phyloP scores from a whole-genome alignment of 1,140 invertebrate genomes.

The Stenopsyche tienmushanensis region DNA sequence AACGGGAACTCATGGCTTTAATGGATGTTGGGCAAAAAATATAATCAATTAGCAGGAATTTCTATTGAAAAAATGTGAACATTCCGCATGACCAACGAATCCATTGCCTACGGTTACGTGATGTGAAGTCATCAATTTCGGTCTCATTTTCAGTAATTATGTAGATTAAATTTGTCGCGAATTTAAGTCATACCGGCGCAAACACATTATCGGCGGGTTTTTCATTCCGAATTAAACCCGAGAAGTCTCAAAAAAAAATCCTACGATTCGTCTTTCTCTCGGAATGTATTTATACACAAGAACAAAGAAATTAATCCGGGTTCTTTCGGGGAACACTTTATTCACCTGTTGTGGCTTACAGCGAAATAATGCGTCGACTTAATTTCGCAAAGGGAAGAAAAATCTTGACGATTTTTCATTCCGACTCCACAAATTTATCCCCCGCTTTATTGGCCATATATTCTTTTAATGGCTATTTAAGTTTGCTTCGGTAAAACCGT shows the following conservation, averaged over 20 bases:
- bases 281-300: not conserved
- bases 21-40: too few relatives aligned
- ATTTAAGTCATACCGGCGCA: not conserved
- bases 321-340: not conserved
- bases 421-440: conserved; percentile 30
- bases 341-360: conserved; percentile 28
- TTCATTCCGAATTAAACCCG: not conserved
- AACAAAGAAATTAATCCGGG: not conserved
- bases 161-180: not conserved
- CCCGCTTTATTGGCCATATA: conserved; percentile 36
- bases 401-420: conserved; percentile 28
- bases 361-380: conserved; percentile 26
- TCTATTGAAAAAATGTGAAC: too few relatives aligned
- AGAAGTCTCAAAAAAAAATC: not conserved
- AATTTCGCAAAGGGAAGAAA: conserved; percentile 12
- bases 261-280: not conserved
- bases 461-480: conserved; percentile 32
- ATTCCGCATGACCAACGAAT: too few relatives aligned
- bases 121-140: not conserved
- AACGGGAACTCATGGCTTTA: too few relatives aligned
- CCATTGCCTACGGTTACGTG: not conserved
- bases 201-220: not conserved
- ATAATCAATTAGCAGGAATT: too few relatives aligned
- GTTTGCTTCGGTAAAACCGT: conserved; percentile 2
- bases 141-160: not conserved